Base-by-base conservation (phyloP, 2,113 vertebrate genomes). In the Centropus bengalensis region DNA sequence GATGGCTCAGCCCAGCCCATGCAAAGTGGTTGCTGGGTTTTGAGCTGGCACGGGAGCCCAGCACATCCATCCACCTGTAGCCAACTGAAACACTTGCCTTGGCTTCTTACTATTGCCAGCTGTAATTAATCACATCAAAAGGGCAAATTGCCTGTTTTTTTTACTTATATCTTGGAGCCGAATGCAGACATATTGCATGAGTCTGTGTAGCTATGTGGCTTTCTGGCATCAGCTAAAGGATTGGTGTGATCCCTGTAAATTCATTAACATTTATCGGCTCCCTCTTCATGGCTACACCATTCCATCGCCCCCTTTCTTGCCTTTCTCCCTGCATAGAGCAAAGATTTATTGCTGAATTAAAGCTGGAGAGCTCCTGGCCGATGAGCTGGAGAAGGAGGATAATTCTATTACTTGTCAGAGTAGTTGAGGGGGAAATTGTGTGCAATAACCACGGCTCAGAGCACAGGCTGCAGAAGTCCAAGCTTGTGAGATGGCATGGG, bases 301-400 rank as follows among this genome's bases (percentile, higher is more conserved):
- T 81, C 67, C 4, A 10, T 42, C 18, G 14, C 44, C 54, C 24
- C 51, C 21, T 47, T 74, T 59, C 90, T 75, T 92, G 73, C 82
- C 33, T 52, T 86, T 86, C 85, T 89, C 7, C 62, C 47, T 93
- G n/a, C 69, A 16, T 2, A 32, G 58, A 95, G 77, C 44, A 78
- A 54, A 85, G 87, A 97, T 95, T 90, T 82, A 92, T 92, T 1
- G 10, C 69, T 66, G 86, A 69, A 93, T 93, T 96, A 96, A 94
- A 90, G 93, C 71, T 0, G 0, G 49, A 82, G 67, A 89, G 85
- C 67, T 89, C 56, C 73, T 26, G 5, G 76, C 38, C 0, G 8
- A 93, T 7, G 64, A 93, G 86, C 71, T 80, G 76, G 56, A 64
- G 69, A 94, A 86, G 86, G 73, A 96, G 91, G 80, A 90, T 95